A percentile compares a stretch with the other conserved stretches of the same genome.
phyloP scores from a whole-genome alignment of 2,797 vertebrate species.

The Chlorospingus flavigularis region DNA sequence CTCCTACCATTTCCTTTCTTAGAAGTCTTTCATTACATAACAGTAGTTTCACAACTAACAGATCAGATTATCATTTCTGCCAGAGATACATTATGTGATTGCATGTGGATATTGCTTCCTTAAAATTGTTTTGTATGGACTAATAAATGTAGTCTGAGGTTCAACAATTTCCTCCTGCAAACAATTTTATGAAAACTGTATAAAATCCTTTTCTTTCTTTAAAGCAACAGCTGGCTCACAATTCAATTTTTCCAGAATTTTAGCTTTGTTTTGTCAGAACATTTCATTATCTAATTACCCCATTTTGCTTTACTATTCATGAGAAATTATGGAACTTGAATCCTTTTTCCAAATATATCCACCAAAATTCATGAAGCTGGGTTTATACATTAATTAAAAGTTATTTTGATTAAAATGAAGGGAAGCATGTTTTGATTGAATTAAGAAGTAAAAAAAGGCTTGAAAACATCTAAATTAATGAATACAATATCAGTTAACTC shows the following conservation, averaged over 20 bases:
- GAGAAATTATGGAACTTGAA: background rate
- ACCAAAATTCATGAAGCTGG: background rate
- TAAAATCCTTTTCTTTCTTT: background rate
- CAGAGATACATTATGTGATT: background rate
- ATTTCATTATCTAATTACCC: background rate
- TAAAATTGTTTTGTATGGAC: background rate
- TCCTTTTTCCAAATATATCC: background rate
- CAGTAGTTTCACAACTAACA: background rate
- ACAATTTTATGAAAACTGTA: background rate
- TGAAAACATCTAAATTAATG: background rate
- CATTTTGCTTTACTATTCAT: background rate
- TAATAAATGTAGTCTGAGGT: background rate
- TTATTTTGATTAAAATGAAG: constrained; percentile 1
- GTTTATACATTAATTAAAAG: background rate
- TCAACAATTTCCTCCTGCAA: background rate
- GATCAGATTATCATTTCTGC: background rate
- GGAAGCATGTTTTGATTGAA: background rate
- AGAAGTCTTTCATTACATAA: background rate
- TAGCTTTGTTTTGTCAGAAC: constrained; percentile 2
- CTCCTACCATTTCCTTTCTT: background rate
- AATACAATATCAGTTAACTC: background rate
- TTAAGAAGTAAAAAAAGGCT: background rate
- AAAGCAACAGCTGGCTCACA: background rate
- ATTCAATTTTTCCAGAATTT: background rate
- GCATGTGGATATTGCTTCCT: background rate